Percentiles rank a stretch among this genome's conserved stretches.
These are phyloP conservation scores for Otolemur garnettii DNA, from an alignment of 2,113 vertebrate genomes.

Conservation along the genomic window DNA sequence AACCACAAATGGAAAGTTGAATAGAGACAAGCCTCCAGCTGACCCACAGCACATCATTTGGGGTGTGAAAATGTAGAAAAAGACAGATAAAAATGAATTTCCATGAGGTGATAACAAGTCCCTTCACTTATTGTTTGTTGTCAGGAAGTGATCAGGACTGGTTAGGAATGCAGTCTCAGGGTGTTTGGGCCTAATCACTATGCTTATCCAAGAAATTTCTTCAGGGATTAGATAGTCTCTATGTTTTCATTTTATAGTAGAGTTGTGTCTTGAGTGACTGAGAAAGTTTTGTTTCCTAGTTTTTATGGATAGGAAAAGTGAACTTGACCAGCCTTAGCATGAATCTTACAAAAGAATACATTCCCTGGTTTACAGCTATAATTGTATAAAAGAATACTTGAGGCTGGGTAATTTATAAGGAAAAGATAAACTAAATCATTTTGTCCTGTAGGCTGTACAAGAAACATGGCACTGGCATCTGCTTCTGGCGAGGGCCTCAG, in stretches of 20 bases:
- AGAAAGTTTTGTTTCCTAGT: neutral
- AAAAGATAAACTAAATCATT: no score
- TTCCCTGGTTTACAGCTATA: neutral
- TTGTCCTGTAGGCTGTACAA: no score
- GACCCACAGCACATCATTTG: neutral
- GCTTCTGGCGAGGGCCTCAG: no score
- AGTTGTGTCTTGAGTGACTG: neutral
- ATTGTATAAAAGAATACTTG: neutral
- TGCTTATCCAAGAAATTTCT: conserved; percentile 1
- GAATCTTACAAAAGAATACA: neutral
- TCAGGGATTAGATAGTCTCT: neutral
- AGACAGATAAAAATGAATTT: neutral
- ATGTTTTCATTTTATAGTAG: conserved; percentile 17
- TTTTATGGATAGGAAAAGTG: neutral
- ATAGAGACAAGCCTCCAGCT: neutral
- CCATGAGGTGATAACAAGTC: neutral
- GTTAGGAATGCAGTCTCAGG: neutral
- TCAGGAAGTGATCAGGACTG: neutral
- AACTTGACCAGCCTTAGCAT: conserved; percentile 1
- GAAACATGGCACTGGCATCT: no score
- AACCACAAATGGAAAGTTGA: neutral
- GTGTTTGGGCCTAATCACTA: neutral
- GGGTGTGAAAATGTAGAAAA: neutral
- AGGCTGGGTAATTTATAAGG: no score
- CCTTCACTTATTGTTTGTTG: neutral